Base-by-base conservation (phyloP, 1,140 invertebrate species). In the Heliconius melpomene region DNA sequence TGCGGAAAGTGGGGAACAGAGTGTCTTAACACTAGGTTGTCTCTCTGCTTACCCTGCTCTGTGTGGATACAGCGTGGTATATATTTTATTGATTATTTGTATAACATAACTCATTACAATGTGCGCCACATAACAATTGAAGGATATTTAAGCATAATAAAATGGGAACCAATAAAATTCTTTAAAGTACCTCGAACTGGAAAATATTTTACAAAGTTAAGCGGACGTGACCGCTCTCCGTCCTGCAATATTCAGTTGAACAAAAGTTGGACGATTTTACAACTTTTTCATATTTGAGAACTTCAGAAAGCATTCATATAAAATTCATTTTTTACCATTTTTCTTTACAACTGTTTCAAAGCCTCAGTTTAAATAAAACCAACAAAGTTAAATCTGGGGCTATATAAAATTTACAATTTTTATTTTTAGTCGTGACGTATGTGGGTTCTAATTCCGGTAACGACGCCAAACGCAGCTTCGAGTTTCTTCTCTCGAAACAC, bases 251-350 rank as follows among this genome's bases (percentile, higher is more conserved):
- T 75, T 75, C 32, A 75, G 74, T 75, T 66, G 54, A 66, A 75
- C 32, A 38, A 75, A 75, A 75, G 74, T 75, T 75, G 13, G 26
- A 60, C 54, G 46, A 66, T 75, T 75, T 36, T 38, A 66, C 54
- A 75, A 75, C 54, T 75, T 75, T 71, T 71, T 46, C 75, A 46
- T 71, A 71, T 77, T 70, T 71, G 75, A 66, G 26, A 77, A 77
- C 75, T 77, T 76, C 29, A 29, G 75, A 38, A 76, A 77, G 75
- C 75, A 77, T 66, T 77, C 66, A 71, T 71, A 77, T 77, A 38
- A 60, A 60, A 77, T 38, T 50, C 13, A 40, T 40, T 70, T 46
- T 77, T 77, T 32, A 23, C 38, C n/a, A 77, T 71, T 77, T 71
- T 66, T 38, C 66, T 71, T 77, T 46, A 71, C 60, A 77, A 77